Base-by-base conservation (phyloP, 92 coral and sea anemone genomes). In the Phenganax stokvisi region DNA sequence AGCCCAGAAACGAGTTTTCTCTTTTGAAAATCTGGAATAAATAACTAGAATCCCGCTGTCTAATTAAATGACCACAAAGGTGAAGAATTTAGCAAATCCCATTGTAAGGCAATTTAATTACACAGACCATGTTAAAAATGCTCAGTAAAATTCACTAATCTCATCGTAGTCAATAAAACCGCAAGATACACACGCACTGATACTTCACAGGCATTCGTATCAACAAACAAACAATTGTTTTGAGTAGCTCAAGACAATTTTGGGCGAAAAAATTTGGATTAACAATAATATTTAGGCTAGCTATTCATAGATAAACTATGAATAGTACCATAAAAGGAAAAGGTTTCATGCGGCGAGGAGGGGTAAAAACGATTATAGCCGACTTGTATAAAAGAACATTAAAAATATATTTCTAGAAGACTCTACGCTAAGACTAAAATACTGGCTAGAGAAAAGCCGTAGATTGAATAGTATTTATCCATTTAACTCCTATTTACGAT, bases 251-350 rank as follows among this genome's bases (percentile, higher is more conserved):
- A 61, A 61, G 25, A 28, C n/a, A 8, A 28, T 15, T 61, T 61
- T 61, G 15, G 25, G 25, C 28, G 20, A 0, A 51, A 66, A 29
- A 66, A 66, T 66, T 66, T 66, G 51, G 72, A 66, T 66, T 66
- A 66, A 9, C 31, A 9, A 29, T 61, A 51, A 10, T 29, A 25
- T 12, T 12, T 9, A 20, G 31, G 47, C 17, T 30, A 30, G 47
- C 47, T 37, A 37, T 37, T 37, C 47, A 37, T 37, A 37, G 47
- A 37, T 37, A 37, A 37, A 37, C 47, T 68, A 7, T 68, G 47
- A 68, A 37, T 13, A 68, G 73, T 68, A 37, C 73, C 73, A 68
- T 68, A 68, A 68, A 68, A 68, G 73, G 73, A 10, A 8, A 30
- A 68, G 11, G 11, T 29, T 68, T 68, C 29, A 29, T 11, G n/a